phyloP scores from a whole-genome alignment of 2,797 vertebrate genomes.

The Aplochiton taeniatus region DNA sequence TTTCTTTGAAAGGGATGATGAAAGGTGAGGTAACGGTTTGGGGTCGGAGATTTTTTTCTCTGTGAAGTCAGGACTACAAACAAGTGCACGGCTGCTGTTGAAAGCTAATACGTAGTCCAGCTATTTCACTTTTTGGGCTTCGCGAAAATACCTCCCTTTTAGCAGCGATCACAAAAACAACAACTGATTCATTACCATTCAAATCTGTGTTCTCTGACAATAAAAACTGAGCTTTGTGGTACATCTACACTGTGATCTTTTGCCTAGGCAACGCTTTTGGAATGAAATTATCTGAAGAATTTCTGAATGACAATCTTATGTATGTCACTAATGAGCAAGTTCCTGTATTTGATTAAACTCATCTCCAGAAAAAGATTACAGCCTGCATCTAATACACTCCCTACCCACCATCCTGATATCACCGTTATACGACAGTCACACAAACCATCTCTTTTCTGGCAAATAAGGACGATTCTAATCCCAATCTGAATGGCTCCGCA shows the following conservation, averaged over 20 bases:
- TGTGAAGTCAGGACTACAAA: constrained; percentile 2
- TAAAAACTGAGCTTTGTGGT: no score
- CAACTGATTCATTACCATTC: no score
- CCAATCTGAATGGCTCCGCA: constrained; percentile 36
- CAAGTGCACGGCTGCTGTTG: neutral
- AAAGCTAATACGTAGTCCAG: constrained; percentile 4
- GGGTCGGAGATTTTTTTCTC: neutral
- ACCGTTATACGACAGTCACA: constrained; percentile 9
- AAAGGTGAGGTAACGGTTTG: constrained; percentile 1
- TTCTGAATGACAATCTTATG: neutral
- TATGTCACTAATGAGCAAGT: no score
- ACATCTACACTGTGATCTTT: no score
- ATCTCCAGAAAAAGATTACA: no score
- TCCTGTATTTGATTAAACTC: no score
- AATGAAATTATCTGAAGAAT: neutral
- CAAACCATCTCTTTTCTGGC: constrained; percentile 28
- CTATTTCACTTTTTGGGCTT: neutral
- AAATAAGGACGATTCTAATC: constrained; percentile 33
- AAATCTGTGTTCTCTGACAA: no score
- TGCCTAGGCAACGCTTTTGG: no score
- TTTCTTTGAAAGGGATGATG: constrained; percentile 5
- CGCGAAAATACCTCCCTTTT: no score
- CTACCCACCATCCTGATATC: neutral
- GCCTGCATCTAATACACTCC: neutral
- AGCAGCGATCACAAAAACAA: no score